Base-by-base conservation (phyloP, 2,113 vertebrate genomes). In the Dolichotis patagonum region DNA sequence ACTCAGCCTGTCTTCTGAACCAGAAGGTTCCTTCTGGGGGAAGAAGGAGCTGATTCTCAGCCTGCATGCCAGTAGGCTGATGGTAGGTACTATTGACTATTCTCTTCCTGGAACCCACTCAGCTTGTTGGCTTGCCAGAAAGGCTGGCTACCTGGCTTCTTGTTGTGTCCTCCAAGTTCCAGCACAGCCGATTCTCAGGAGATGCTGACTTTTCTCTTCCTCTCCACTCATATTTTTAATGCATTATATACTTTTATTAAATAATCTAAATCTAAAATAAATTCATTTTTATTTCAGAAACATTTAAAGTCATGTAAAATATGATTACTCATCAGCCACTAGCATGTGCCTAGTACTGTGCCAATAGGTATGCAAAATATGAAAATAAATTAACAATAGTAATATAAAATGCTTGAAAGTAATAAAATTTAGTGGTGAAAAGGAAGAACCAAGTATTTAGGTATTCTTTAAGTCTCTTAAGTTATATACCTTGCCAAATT, bases 241-340 rank as follows among this genome's bases (percentile, higher is more conserved):
- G 5, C 8, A 35, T 52, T 8, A 38, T 20, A 71, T 41, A 0
- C 1, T 92, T 60, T 83, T 93, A 24, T 90, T 93, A 71, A 14
- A 90, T 46, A 86, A 71, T 65, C 19, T 67, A 30, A 87, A 58
- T 46, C 4, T 30, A 43, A 81, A 71, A 56, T 4, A 63, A 81
- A 71, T 54, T 83, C 1, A 35, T 54, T 75, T 63, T 83, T 65
- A 88, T 81, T 97, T 95, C n/a, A 92, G 92, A 92, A 77, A 67
- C 63, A 67, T 67, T 5, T 67, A 35, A 67, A 67, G 30, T 5
- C 5, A 65, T 60, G 17, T 8, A 94, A 95, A 93, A 73, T 60
- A 28, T 24, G 93, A 73, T 88, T 88, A 69, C 35, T 82, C 46
- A 69, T 41, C 58, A 83, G 60, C 20, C 38, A 77, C 35, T 75